phyloP scores from a whole-genome alignment of 1,140 invertebrate species.

The Schlechtendalia chinensis region DNA sequence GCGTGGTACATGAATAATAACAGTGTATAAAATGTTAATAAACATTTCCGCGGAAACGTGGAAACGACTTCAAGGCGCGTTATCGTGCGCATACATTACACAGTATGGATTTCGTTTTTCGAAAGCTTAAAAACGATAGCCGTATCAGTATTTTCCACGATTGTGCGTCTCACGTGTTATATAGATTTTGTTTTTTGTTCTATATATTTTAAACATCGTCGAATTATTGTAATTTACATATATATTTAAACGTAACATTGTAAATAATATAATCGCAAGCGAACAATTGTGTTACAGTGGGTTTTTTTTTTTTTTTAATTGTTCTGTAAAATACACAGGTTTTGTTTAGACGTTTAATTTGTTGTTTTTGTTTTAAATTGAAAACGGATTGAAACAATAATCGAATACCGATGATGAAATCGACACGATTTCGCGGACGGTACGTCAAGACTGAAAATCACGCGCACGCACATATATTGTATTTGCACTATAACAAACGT shows the following conservation, averaged over 20 bases:
- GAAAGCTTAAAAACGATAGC: not conserved
- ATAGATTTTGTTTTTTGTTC: not conserved
- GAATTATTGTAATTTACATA: not conserved
- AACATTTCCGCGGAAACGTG: not conserved
- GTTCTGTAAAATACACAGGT: slow-evolving; percentile 16
- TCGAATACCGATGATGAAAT: not conserved
- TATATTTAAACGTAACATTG: not conserved
- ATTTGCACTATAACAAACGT: not conserved
- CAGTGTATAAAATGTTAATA: too few relatives aligned
- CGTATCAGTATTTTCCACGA: slow-evolving; percentile 14
- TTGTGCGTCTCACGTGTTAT: not conserved
- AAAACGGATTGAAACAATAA: not conserved
- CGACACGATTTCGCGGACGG: not conserved
- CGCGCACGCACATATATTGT: not conserved
- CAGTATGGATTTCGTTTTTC: not conserved
- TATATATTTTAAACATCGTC: not conserved
- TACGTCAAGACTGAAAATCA: slow-evolving; percentile 4
- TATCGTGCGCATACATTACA: too few relatives aligned
- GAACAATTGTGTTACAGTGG: not conserved
- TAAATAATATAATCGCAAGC: slow-evolving; percentile 5
- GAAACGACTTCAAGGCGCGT: too few relatives aligned
- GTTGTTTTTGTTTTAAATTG: not conserved
- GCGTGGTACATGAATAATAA: not conserved
- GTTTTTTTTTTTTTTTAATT: not conserved
- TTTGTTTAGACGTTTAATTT: not conserved